Evolutionary conservation across 2,888 invertebrate genomes (phyloP), one percentile per base, ranked within the genome.

Genomic region (Agrotis segetum): DNA sequence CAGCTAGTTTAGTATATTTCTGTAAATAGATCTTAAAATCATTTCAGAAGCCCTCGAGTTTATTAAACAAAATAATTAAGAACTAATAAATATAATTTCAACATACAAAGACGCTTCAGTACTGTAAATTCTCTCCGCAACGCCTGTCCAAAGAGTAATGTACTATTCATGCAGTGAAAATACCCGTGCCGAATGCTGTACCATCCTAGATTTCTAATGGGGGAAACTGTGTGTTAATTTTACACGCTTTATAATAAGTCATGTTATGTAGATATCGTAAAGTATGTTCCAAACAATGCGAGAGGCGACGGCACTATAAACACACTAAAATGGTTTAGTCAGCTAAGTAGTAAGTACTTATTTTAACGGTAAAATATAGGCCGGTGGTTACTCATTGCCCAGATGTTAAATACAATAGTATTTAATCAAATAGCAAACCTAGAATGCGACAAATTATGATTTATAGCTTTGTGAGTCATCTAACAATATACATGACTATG

Each of bases 121-220:
- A 46, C 24, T 50, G 19, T 59, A 50, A 58, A 34, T 29, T 17
- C 53, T 56, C 16, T 59, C n/a, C 24, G 44, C 58, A 60, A 24
- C 60, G 62, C 47, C n/a, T 59, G 11, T 47, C 55, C n/a, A 24
- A 72, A 70, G 69, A 76, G 71, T 83, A 84, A 86, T 82, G 81
- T 71, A 68, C 70, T 81, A 77, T 82, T 82, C 76, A 83, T 75
- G 75, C 73, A 82, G 87, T 74, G 86, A 87, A 86, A 85, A 70
- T 70, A 63, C 70, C 50, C 56, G 64, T 78, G 52, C 77, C 84
- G 82, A 80, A 85, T 80, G 74, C 81, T 77, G 68, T 60, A 49
- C 67, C 69, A 79, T 87, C 82, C 84, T 81, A 88, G 87, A 81
- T 88, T 88, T 88, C 87, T 87, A 86, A 87, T 81, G 77, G 80